Evolutionary conservation across 2,797 vertebrate genomes (phyloP).

Genomic region (Myotis daubentonii): DNA sequence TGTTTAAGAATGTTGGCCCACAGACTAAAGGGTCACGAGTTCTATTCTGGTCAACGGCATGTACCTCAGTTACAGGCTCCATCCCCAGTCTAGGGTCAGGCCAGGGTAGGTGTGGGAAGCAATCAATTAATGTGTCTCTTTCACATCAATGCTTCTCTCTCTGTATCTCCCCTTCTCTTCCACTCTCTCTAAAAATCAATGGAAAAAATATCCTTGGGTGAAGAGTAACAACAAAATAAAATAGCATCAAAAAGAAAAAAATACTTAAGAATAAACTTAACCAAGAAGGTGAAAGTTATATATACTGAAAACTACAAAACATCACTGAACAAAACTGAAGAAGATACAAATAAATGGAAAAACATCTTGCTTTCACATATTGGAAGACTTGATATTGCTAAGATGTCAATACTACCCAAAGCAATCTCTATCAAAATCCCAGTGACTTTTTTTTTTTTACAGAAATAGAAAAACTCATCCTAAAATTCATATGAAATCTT

Average conservation of each 20-base stretch:
- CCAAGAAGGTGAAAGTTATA: not conserved
- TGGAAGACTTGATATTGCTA: not conserved
- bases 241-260: constrained; percentile 7
- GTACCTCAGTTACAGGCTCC: too few species aligned
- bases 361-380: not conserved
- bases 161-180: not conserved
- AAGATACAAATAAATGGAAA: not conserved
- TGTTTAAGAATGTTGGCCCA: too few species aligned
- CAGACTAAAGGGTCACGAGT: too few species aligned
- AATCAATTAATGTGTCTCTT: not conserved
- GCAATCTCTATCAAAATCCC: not conserved
- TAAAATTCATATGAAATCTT: not conserved
- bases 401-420: not conserved
- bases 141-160: not conserved
- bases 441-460: not conserved
- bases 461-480: not conserved
- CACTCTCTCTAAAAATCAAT: not conserved
- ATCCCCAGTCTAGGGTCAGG: too few species aligned
- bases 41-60: too few species aligned
- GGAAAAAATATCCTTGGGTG: too few species aligned
- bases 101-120: not conserved
- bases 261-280: constrained; percentile 22
- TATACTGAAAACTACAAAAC: not conserved
- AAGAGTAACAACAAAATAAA: not conserved
- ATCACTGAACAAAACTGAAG: not conserved